Percentiles rank a stretch among this genome's conserved stretches.
Conservation (phyloP, 2,113 vertebrate genomes). For the Pseudolaguvia tuberculata region DNA sequence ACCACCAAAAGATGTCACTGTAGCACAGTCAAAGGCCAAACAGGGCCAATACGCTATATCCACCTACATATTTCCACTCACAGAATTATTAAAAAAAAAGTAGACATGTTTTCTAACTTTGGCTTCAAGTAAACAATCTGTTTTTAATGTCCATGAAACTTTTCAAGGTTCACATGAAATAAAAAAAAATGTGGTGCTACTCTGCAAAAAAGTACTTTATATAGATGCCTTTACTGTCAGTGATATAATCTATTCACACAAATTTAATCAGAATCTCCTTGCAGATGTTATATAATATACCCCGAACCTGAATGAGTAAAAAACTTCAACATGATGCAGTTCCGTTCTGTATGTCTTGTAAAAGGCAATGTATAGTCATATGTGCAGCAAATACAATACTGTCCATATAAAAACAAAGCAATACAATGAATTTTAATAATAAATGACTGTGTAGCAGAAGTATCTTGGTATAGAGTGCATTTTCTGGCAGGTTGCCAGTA, state of each 20-base stretch:
- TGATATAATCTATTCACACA: not conserved
- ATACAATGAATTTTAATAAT: not conserved
- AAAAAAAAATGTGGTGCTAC: not conserved
- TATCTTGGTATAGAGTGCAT: constrained; percentile 11
- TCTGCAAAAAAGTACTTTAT: constrained; percentile 3
- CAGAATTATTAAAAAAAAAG: not conserved
- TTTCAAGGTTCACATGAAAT: not conserved
- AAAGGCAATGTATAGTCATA: not conserved
- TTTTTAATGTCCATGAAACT: not conserved
- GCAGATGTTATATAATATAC: not conserved
- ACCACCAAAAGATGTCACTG: constrained; percentile 69
- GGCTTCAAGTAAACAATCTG: not conserved
- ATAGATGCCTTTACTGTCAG: constrained; percentile 1
- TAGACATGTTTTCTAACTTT: not conserved
- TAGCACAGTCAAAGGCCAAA: constrained; percentile 56
- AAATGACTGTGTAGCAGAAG: not conserved
- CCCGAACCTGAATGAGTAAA: not conserved
- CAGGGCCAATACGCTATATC: not conserved
- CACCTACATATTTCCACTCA: not conserved
- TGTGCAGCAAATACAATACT: not conserved
- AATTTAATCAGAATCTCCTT: not conserved
- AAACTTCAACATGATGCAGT: not conserved
- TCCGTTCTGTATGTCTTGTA: not conserved
- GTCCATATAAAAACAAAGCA: not conserved
- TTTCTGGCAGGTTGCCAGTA: constrained; percentile 47